These are phyloP conservation scores for Sprattus sprattus DNA, from an alignment of 2,113 vertebrate genomes.

Conservation along the genomic window DNA sequence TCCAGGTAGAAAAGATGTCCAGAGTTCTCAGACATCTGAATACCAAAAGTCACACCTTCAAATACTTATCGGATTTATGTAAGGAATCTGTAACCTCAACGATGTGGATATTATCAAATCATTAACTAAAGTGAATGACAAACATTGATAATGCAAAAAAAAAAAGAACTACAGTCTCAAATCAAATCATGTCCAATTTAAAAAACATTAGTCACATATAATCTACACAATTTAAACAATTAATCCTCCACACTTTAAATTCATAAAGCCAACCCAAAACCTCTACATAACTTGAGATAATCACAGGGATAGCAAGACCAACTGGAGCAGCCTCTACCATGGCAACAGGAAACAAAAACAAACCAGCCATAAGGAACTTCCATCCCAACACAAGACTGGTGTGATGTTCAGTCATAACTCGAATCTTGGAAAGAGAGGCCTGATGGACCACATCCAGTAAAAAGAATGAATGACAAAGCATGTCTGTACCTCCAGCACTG, in stretches of 20 bases:
- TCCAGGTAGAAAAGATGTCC: background rate
- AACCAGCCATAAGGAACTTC: conserved; percentile 47
- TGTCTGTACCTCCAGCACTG: background rate
- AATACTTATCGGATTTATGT: background rate
- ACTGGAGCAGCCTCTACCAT: conserved; percentile 48
- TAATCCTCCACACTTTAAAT: background rate
- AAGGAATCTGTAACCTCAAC: background rate
- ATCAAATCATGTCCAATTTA: too few relatives aligned
- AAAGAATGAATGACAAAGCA: conserved; percentile 17
- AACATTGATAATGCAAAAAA: too few relatives aligned
- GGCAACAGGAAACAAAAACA: conserved; percentile 62
- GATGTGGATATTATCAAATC: background rate
- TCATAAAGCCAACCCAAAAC: background rate
- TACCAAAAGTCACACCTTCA: background rate
- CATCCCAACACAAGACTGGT: conserved; percentile 35
- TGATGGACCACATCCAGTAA: conserved; percentile 4
- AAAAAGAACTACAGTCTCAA: too few relatives aligned
- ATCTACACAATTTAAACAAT: background rate
- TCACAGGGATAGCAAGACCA: background rate
- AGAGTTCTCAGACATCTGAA: background rate
- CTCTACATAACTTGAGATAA: background rate
- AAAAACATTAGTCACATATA: too few relatives aligned
- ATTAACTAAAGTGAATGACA: too few relatives aligned
- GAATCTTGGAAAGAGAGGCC: conserved; percentile 22
- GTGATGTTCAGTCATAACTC: conserved; percentile 26